Percentiles rank a stretch among this genome's conserved stretches.
Conservation (phyloP, 2,888 invertebrate genomes). For the Epicampocera succincta region DNA sequence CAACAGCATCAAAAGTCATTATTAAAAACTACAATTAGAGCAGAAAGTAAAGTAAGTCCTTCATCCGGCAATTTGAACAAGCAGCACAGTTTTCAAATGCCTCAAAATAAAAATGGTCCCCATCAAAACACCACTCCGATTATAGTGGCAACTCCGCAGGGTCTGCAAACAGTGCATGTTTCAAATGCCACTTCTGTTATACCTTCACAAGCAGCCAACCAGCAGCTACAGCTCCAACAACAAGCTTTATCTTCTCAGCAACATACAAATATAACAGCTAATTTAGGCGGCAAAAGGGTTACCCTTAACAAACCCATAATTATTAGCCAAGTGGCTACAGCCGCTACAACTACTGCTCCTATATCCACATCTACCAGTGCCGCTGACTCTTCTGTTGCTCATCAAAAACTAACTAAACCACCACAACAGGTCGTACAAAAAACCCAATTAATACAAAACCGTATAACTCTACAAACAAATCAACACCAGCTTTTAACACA, state of each 20-base stretch:
- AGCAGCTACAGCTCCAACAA: conserved; percentile 58
- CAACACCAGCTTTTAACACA: conserved; percentile 63
- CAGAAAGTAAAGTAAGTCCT: conserved; percentile 49
- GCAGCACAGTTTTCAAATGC: conserved; percentile 65
- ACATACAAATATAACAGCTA: conserved; percentile 62
- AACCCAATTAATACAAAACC: conserved; percentile 61
- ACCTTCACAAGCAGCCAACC: conserved; percentile 41
- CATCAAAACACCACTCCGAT: conserved; percentile 75
- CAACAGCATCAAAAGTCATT: conserved; percentile 74
- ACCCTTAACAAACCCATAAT: conserved; percentile 78
- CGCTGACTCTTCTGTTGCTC: conserved; percentile 62
- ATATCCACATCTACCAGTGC: conserved; percentile 24
- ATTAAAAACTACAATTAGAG: conserved; percentile 72
- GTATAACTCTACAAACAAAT: conserved; percentile 59
- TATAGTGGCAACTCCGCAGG: conserved; percentile 79
- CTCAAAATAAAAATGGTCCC: conserved; percentile 51
- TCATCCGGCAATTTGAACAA: not conserved
- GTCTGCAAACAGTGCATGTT: conserved; percentile 80
- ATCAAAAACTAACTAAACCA: conserved; percentile 55
- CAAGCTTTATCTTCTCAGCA: conserved; percentile 63
- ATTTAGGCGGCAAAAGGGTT: conserved; percentile 74
- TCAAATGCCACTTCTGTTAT: conserved; percentile 74
- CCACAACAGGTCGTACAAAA: conserved; percentile 63
- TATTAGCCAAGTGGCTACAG: conserved; percentile 73
- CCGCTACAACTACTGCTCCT: conserved; percentile 1